Conservation (phyloP, 2,888 invertebrate species). For the Busseola fusca region DNA sequence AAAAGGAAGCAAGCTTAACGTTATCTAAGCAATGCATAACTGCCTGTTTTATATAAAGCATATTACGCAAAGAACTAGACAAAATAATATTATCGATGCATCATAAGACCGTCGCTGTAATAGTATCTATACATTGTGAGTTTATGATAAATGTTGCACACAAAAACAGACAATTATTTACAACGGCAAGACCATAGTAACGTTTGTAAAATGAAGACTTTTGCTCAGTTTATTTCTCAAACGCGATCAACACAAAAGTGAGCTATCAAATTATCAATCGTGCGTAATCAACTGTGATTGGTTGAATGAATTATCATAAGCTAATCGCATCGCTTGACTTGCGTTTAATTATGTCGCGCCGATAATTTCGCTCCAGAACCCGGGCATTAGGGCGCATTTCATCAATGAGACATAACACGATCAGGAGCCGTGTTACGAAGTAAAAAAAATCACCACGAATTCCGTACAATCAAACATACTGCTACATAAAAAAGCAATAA, state of each 20-base stretch:
- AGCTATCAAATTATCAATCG: too few relatives aligned
- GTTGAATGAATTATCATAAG: too few relatives aligned
- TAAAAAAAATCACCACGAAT: too few relatives aligned
- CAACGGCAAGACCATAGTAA: not conserved
- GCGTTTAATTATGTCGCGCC: not conserved
- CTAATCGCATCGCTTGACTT: too few relatives aligned
- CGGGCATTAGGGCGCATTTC: too few relatives aligned
- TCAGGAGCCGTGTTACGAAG: too few relatives aligned
- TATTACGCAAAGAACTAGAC: not conserved
- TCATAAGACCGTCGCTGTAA: not conserved
- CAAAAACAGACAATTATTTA: not conserved
- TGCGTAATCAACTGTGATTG: not conserved
- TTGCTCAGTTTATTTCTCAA: not conserved
- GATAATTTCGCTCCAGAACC: too few relatives aligned
- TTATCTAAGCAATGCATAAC: not conserved
- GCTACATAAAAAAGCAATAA: too few relatives aligned
- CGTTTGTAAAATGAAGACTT: not conserved
- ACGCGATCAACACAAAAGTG: not conserved
- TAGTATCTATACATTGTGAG: not conserved
- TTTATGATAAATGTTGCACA: not conserved
- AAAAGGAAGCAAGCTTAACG: not conserved
- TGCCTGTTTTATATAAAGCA: not conserved
- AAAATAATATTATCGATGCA: not conserved
- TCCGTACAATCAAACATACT: too few relatives aligned
- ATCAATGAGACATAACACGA: too few relatives aligned